phyloP scores from a whole-genome alignment of 2,797 vertebrate genomes.

The Gymnothorax reevesii region DNA sequence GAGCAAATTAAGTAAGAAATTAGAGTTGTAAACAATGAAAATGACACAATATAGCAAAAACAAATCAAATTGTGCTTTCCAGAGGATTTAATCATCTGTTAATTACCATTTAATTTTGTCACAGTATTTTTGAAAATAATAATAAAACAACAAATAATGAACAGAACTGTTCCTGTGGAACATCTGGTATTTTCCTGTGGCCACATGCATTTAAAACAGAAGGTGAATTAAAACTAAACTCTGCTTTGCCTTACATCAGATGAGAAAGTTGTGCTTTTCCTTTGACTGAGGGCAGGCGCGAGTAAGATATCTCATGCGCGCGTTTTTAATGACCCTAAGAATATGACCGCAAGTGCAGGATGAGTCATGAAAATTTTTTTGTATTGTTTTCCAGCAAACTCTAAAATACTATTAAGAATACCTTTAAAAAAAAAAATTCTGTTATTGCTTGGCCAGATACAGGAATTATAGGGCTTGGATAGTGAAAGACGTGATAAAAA shows the following conservation, averaged over 20 bases:
- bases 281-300: not conserved
- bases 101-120: constrained; percentile 9
- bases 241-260: not conserved
- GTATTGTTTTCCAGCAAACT: no score
- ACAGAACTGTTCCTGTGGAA: constrained; percentile 17
- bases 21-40: not conserved
- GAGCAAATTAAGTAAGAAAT: not conserved
- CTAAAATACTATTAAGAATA: no score
- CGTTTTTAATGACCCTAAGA: no score
- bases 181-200: not conserved
- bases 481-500: no score
- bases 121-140: not conserved
- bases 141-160: not conserved
- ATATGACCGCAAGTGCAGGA: no score
- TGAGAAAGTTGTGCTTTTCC: not conserved
- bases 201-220: constrained; percentile 15
- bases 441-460: no score
- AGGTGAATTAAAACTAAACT: not conserved
- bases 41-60: not conserved
- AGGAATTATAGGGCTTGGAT: no score
- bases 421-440: no score
- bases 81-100: not conserved
- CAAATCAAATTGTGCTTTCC: not conserved
- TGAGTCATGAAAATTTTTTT: no score
- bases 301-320: no score